Base-by-base conservation (phyloP, 2,888 invertebrate species). In the Cantharis rufa region DNA sequence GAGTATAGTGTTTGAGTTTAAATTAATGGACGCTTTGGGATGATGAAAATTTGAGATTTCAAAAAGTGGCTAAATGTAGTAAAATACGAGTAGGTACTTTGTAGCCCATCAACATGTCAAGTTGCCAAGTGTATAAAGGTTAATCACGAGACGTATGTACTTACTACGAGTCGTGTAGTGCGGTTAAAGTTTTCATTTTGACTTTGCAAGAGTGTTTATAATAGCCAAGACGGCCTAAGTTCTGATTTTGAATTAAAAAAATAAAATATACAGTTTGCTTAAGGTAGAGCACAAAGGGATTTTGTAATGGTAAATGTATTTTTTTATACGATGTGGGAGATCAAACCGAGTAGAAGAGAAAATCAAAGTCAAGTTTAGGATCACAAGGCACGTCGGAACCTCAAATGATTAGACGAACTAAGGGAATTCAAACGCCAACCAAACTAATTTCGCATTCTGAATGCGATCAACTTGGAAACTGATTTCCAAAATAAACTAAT, bases 401-500 rank as follows among this genome's bases (percentile, higher is more conserved):
- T 81, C 82, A 82, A 78, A 84, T 84, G 84, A 84, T 85, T 84
- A 84, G 83, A 83, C 83, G 81, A 82, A 83, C 80, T 80, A 81
- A 81, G 83, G 83, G 80, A 83, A 83, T 83, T 83, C 83, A 82
- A 80, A 83, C 82, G 83, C 81, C 81, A 81, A 81, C 80, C 82
- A 81, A 82, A 82, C 82, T 82, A 81, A 84, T 84, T 84, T 80
- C 79, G 82, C 80, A 84, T 83, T 82, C 84, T 70, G 80, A 76
- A 72, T 73, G 80, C 83, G 82, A 81, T 48, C 81, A 76, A 83
- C 80, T 84, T 84, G 78, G 81, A 82, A 85, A 84, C 84, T 84
- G 85, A 85, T 85, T 85, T 83, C 81, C 80, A 84, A 85, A 85
- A 84, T 83, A 85, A 84, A 85, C 84, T 79, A 79, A 82, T 82